Base-by-base conservation (phyloP, 2,113 vertebrate species). In the Hydrochoerus hydrochaeris region DNA sequence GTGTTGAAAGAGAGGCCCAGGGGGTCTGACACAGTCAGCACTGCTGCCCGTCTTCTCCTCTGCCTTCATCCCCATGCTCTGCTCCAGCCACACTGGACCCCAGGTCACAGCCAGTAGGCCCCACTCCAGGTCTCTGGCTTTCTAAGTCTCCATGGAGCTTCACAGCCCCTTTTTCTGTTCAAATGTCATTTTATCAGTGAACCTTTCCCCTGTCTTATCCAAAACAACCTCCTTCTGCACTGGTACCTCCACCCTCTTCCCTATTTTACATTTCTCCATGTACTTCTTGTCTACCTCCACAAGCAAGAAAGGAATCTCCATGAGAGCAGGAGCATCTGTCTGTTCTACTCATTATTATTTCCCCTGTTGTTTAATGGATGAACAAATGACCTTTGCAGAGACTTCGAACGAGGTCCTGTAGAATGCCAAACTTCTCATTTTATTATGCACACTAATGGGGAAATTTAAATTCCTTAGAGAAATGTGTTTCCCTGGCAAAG, bases 391-490 rank as follows among this genome's bases (percentile, higher is more conserved):
- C 35, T 85, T 90, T 19, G 63, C 44, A 82, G 85, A 81, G 89
- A 57, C 63, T 85, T 75, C 63, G 32, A 82, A 92, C n/a, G 44
- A 5, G 54, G 14, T 87, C 62, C 26, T 44, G 35, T 2, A 60
- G 30, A 88, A 90, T 94, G 95, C 24, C 32, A 83, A 20, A 73
- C 49, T 92, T 95, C 81, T 82, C 57, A 82, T 77, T 90, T 83
- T 85, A 83, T 63, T 85, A 90, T 57, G 54, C 78, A 95, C 60
- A 88, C 78, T 84, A 90, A 46, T 87, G 46, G 62, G 62, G 91
- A 94, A 92, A 96, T 69, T 10, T 58, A 75, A 95, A 95, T 44
- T 46, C 65, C 57, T 57, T 87, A 62, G 49, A 83, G 26, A 67
- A 89, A 77, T 46, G 14, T 71, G 54, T 52, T 86, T 95, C 44